A percentile compares a stretch with the other conserved stretches of the same genome.
phyloP scores from a whole-genome alignment of 1,140 invertebrate species.

The Luehdorfia chinensis region DNA sequence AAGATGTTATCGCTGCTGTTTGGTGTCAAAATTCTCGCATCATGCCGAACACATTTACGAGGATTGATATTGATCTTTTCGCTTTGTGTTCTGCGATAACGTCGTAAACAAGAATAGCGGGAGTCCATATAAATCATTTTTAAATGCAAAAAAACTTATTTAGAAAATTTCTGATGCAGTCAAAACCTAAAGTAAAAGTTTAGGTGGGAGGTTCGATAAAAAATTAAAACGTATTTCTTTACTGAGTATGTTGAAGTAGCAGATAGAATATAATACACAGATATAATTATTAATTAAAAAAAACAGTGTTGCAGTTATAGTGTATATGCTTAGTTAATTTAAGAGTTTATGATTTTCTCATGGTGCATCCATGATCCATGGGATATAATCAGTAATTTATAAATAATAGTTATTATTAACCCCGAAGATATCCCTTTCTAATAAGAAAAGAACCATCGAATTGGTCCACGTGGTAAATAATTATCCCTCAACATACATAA shows the following conservation, averaged over 20 bases:
- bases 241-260: not conserved
- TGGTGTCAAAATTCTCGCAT: constrained; percentile 75
- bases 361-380: too few relatives aligned
- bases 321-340: not conserved
- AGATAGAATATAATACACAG: too few relatives aligned
- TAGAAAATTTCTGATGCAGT: constrained; percentile 2
- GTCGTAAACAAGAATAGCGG: constrained; percentile 73
- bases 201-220: not conserved
- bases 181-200: constrained; percentile 2
- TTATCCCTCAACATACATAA: too few relatives aligned
- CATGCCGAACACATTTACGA: constrained; percentile 70
- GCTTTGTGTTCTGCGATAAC: constrained; percentile 60
- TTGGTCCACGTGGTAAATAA: too few relatives aligned
- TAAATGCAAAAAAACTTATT: constrained; percentile 29
- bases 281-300: too few relatives aligned
- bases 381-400: too few relatives aligned
- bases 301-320: not conserved
- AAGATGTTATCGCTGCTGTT: constrained; percentile 69
- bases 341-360: too few relatives aligned
- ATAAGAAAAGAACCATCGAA: too few relatives aligned
- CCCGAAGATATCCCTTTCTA: too few relatives aligned
- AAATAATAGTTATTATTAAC: too few relatives aligned
- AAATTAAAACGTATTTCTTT: not conserved
- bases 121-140: constrained; percentile 71
- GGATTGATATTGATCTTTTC: constrained; percentile 55